Percentiles rank a stretch among this genome's conserved stretches.
phyloP scores from a whole-genome alignment of 2,888 invertebrate species.

The Macrosiphum euphorbiae region DNA sequence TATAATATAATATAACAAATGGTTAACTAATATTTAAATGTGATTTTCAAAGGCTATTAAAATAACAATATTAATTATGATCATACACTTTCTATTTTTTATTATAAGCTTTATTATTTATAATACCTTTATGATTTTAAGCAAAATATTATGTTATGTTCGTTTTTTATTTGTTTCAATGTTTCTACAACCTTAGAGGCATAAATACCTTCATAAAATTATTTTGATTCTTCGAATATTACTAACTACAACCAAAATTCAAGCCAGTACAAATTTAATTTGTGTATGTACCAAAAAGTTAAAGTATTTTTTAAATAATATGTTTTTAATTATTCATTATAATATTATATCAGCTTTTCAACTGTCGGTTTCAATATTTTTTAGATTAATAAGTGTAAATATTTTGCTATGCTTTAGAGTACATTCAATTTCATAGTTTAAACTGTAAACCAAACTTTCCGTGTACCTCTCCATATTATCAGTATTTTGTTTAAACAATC shows the following conservation, averaged over 20 bases:
- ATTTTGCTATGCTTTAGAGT: background rate
- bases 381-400: background rate
- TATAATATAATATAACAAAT: too few species aligned
- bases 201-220: background rate
- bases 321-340: background rate
- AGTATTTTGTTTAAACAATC: conserved; percentile 50
- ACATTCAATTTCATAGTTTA: background rate
- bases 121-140: background rate
- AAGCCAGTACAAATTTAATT: background rate
- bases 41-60: too few species aligned
- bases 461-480: conserved; percentile 17
- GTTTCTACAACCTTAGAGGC: background rate
- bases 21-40: too few species aligned
- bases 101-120: background rate
- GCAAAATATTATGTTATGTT: background rate
- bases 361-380: background rate
- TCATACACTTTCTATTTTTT: too few species aligned
- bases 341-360: background rate
- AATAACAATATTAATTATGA: too few species aligned
- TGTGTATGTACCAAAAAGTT: background rate
- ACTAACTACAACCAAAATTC: background rate
- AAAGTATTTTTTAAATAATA: background rate
- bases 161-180: background rate
- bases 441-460: conserved; percentile 30
- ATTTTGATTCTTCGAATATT: background rate